phyloP scores from a whole-genome alignment of 1,140 invertebrate species.

The Batillaria attramentaria region DNA sequence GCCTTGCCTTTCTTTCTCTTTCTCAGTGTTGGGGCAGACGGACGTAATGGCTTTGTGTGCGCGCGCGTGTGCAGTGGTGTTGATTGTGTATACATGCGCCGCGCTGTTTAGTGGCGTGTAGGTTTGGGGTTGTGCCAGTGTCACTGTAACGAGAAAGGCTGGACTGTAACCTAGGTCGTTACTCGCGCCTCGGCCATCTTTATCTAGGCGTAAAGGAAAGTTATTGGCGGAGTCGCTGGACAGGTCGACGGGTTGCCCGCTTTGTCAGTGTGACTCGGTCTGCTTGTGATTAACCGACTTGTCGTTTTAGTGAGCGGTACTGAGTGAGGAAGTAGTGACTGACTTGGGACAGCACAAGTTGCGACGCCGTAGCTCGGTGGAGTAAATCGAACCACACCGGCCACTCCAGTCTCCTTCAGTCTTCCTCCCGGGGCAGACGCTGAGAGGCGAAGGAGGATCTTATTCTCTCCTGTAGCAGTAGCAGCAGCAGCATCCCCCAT shows the following conservation, averaged over 20 bases:
- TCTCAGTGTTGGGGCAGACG: conserved; percentile 26
- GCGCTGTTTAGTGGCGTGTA: conserved; percentile 25
- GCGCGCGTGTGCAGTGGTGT: conserved; percentile 28
- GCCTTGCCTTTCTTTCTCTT: conserved; percentile 7
- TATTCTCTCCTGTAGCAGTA: background rate
- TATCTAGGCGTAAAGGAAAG: background rate
- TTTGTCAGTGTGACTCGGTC: background rate
- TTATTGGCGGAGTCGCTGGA: background rate
- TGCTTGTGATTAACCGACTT: conserved; percentile 14
- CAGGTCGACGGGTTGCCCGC: background rate
- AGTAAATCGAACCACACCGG: no score
- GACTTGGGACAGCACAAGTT: no score
- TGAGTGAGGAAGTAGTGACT: no score
- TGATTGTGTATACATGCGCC: conserved; percentile 33
- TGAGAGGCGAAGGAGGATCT: background rate
- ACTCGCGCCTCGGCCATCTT: background rate
- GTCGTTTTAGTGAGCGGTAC: no score
- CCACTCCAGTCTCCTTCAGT: no score
- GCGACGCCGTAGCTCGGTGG: no score
- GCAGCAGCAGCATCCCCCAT: background rate
- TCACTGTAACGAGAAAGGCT: background rate
- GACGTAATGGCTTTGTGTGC: conserved; percentile 31
- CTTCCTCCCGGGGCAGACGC: background rate
- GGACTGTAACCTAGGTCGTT: no score
- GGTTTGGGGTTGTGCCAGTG: background rate